phyloP scores from a whole-genome alignment of 2,888 invertebrate species.

The Ommatoiulus sabulosus region DNA sequence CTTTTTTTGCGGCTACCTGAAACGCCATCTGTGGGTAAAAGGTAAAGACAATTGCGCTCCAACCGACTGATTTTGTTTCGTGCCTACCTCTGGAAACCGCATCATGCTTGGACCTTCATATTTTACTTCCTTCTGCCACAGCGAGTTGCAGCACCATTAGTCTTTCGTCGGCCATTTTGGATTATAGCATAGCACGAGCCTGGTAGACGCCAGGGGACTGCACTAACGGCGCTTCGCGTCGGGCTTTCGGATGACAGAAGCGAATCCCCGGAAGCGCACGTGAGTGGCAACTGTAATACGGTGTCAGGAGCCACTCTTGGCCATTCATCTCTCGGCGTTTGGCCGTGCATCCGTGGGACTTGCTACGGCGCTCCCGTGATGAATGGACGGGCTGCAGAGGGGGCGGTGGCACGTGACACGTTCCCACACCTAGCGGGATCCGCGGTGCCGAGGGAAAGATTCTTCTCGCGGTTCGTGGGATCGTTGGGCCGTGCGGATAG shows the following conservation, averaged over 20 bases:
- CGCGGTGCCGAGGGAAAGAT: constrained; percentile 31
- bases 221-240: background rate
- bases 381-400: background rate
- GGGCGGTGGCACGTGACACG: constrained; percentile 32
- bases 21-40: too few relatives aligned
- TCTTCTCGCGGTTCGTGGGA: constrained; percentile 35
- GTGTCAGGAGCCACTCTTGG: background rate
- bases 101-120: background rate
- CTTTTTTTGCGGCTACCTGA: too few relatives aligned
- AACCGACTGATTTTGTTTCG: too few relatives aligned
- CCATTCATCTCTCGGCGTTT: background rate
- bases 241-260: background rate
- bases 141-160: background rate
- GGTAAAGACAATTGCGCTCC: too few relatives aligned
- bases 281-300: constrained; percentile 29
- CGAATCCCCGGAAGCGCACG: constrained; percentile 39
- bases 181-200: background rate
- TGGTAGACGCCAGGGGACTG: background rate
- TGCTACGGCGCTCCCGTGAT: constrained; percentile 15
- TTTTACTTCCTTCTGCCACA: background rate
- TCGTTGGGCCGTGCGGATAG: constrained; percentile 25
- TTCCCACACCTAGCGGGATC: constrained; percentile 41
- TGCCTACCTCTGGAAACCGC: too few relatives aligned
- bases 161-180: constrained; percentile 5
- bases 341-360: background rate